Conservation (phyloP, 2,888 invertebrate species). For the Chloromyia formosa region DNA sequence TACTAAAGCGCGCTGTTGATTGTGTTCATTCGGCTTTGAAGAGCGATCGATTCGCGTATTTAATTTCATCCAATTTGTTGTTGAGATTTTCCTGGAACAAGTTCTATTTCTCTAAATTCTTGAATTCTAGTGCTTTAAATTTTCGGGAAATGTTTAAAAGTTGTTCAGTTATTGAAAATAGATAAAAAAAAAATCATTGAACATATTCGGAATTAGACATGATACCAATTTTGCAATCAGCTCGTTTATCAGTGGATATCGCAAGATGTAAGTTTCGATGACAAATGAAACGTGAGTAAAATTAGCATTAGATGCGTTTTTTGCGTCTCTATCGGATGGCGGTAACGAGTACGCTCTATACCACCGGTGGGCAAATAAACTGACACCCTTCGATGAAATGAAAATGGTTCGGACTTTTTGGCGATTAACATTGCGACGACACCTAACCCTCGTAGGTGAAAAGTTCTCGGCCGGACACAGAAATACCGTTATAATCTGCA, state of each 20-base stretch:
- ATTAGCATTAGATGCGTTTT: no score
- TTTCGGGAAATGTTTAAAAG: not conserved
- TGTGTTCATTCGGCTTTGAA: not conserved
- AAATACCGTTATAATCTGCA: no score
- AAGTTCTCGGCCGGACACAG: no score
- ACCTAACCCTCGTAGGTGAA: no score
- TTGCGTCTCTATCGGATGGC: no score
- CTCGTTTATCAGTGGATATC: constrained; percentile 7
- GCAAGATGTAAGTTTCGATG: constrained; percentile 14
- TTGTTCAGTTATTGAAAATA: not conserved
- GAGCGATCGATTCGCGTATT: no score
- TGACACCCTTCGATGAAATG: no score
- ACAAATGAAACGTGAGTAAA: not conserved
- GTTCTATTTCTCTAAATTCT: not conserved
- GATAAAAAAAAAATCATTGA: not conserved
- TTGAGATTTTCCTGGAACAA: not conserved
- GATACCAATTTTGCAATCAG: constrained; percentile 10
- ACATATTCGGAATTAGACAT: not conserved
- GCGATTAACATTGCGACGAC: no score
- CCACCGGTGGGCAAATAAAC: no score
- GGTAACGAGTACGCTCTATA: no score
- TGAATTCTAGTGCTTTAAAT: not conserved
- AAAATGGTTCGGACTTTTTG: no score
- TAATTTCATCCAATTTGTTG: not conserved
- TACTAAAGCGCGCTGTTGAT: not conserved